Percentiles rank a stretch among this genome's conserved stretches.
phyloP scores from a whole-genome alignment of 2,113 vertebrate genomes.

The Nyctibius bracteatus region DNA sequence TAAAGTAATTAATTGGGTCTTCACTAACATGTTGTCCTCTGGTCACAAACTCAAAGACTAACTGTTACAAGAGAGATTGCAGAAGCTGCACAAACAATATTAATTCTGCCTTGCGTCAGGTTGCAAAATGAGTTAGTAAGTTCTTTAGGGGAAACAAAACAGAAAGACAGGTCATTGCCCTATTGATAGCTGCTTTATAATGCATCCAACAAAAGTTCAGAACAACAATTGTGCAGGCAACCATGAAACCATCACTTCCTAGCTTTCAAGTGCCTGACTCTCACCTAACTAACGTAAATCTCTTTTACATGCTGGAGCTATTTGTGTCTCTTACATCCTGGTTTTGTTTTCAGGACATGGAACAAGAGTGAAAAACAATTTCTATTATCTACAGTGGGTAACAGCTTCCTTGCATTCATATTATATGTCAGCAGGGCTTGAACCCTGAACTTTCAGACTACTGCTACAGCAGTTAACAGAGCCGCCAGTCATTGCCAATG shows the following conservation, averaged over 20 bases:
- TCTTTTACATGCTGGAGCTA: constrained; percentile 14
- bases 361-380: constrained; percentile 17
- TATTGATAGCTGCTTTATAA: background rate
- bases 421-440: background rate
- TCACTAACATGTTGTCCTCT: background rate
- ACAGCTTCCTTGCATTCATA: constrained; percentile 48
- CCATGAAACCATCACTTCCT: background rate
- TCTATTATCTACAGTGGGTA: background rate
- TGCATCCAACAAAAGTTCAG: background rate
- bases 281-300: background rate
- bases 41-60: background rate
- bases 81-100: background rate
- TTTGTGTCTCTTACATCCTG: constrained; percentile 47
- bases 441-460: background rate
- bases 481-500: background rate
- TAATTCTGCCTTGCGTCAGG: background rate
- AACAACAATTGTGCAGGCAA: background rate
- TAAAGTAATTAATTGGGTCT: accelerated
- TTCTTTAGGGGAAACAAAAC: background rate
- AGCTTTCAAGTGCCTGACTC: background rate
- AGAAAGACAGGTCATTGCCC: background rate
- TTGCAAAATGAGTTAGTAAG: background rate
- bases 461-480: background rate
- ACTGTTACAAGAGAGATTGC: background rate
- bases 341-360: constrained; percentile 38